Conservation (phyloP, 2,113 vertebrate genomes). For the Phodopus roborovskii region DNA sequence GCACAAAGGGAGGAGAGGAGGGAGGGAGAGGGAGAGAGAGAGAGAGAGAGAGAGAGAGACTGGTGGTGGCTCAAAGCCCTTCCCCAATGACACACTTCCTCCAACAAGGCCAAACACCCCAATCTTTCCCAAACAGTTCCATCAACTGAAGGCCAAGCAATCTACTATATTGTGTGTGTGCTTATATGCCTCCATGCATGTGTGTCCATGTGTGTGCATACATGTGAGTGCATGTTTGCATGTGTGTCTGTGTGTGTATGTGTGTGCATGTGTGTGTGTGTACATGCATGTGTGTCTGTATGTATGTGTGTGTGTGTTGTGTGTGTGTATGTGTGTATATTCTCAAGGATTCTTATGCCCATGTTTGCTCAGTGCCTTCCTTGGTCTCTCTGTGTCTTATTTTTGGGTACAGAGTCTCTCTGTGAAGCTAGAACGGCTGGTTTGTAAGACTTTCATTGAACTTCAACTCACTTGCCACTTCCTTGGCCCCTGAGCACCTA, state of each 20-base stretch:
- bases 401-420: neutral
- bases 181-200: neutral
- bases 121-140: neutral
- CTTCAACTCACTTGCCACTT: neutral
- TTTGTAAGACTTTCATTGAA: neutral
- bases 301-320: neutral
- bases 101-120: neutral
- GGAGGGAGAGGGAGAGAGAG: neutral
- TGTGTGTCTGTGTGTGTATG: too few relatives aligned
- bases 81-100: neutral
- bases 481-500: neutral
- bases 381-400: neutral
- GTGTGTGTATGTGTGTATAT: neutral
- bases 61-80: neutral
- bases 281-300: too few relatives aligned
- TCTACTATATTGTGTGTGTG: neutral
- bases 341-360: neutral
- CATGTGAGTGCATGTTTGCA: neutral
- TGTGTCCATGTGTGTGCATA: neutral
- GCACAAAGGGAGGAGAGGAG: neutral
- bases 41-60: neutral
- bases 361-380: neutral
- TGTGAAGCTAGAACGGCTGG: neutral
- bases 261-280: too few relatives aligned
- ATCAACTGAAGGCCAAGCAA: neutral